Percentiles rank a stretch among this genome's conserved stretches.
These are phyloP conservation scores for Tetragnatha versicolor DNA, from an alignment of 1,140 invertebrate genomes.

Conservation along the genomic window DNA sequence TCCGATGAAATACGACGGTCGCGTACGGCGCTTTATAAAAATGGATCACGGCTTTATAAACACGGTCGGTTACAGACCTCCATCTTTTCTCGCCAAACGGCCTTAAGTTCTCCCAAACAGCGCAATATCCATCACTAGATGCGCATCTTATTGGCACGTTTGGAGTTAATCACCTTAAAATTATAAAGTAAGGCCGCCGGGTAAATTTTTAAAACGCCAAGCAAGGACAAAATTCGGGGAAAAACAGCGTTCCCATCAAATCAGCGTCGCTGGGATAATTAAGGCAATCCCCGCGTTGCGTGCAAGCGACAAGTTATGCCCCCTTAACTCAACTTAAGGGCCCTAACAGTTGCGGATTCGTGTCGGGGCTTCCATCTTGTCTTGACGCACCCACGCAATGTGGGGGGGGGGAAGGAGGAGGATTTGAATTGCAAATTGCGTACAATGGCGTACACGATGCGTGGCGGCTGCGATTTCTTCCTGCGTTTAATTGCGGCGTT, in stretches of 20 bases:
- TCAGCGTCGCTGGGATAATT: constrained; percentile 33
- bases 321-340: constrained; percentile 35
- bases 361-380: constrained; percentile 40
- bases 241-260: constrained; percentile 33
- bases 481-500: too few relatives aligned
- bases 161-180: constrained; percentile 29
- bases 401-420: too few relatives aligned
- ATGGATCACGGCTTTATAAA: too few relatives aligned
- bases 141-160: constrained; percentile 23
- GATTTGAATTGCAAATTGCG: too few relatives aligned
- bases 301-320: constrained; percentile 49
- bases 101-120: background rate
- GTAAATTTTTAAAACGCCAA: constrained; percentile 7
- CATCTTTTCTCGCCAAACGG: background rate
- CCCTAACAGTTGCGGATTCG: constrained; percentile 44
- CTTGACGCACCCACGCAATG: too few relatives aligned
- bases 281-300: constrained; percentile 44
- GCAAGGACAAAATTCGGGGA: background rate
- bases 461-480: too few relatives aligned
- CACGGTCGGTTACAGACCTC: too few relatives aligned
- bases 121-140: background rate
- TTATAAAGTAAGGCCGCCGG: background rate
- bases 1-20: too few relatives aligned
- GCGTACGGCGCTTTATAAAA: too few relatives aligned
- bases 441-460: too few relatives aligned